These are phyloP conservation scores for Cantharis lateralis DNA, from an alignment of 2,888 invertebrate species.

Conservation along the genomic window DNA sequence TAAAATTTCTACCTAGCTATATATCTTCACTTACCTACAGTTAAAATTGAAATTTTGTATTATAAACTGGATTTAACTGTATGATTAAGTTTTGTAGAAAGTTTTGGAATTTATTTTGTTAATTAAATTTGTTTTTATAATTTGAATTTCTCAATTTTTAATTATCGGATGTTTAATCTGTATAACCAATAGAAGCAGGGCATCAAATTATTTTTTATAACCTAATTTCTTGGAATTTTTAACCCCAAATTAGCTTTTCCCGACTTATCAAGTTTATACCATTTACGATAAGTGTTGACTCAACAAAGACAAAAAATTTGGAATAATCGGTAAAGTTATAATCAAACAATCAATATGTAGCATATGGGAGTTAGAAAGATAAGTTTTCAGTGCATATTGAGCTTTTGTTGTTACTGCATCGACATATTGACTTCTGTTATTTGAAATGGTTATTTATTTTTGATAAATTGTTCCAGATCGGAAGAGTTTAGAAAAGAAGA, in stretches of 20 bases:
- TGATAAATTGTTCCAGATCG: slow-evolving; percentile 36
- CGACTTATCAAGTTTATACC: not conserved
- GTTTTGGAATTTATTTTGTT: not conserved
- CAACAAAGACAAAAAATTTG: not conserved
- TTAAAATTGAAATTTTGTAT: not conserved
- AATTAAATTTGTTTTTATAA: not conserved
- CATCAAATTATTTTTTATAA: not conserved
- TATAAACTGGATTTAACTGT: not conserved
- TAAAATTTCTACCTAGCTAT: too few relatives aligned
- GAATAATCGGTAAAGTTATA: not conserved
- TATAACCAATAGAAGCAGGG: not conserved
- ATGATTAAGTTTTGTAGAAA: not conserved
- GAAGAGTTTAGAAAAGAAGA: slow-evolving; percentile 42
- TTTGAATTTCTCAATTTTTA: not conserved
- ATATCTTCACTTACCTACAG: too few relatives aligned
- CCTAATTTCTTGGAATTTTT: not conserved
- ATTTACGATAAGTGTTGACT: not conserved
- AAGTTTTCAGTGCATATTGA: not conserved
- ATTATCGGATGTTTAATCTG: not conserved
- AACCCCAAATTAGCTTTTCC: not conserved
- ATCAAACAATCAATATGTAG: not conserved
- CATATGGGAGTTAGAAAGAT: not conserved
- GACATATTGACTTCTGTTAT: not conserved
- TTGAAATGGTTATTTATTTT: not conserved
- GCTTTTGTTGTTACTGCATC: not conserved